Evolutionary conservation across 2,888 invertebrate species (phyloP).

Genomic region (Pyrrhosoma nymphula): DNA sequence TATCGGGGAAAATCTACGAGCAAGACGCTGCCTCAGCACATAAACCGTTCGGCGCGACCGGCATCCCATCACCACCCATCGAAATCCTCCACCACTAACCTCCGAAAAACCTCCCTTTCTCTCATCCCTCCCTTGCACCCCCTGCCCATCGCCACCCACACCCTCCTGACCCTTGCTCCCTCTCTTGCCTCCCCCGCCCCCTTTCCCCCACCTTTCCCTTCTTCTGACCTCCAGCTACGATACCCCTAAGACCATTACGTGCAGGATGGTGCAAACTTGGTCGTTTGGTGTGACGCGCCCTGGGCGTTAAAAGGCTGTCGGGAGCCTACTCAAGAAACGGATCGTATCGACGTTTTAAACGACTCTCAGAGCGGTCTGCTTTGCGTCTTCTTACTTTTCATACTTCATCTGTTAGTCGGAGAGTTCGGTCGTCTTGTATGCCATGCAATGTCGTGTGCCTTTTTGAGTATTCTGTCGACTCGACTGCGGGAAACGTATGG

Average conservation of each 20-base stretch:
- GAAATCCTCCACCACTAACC: too few relatives aligned
- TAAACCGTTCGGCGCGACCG: neutral
- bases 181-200: neutral
- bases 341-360: neutral
- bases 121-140: too few relatives aligned
- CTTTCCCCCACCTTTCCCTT: neutral
- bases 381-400: neutral
- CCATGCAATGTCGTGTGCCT: neutral
- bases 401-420: neutral
- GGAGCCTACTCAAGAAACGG: neutral
- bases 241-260: neutral
- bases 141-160: too few relatives aligned
- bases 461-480: neutral
- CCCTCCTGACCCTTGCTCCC: neutral
- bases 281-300: constrained; percentile 13
- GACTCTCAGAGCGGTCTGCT: neutral
- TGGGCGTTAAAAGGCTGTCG: neutral
- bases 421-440: neutral
- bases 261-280: neutral
- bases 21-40: neutral
- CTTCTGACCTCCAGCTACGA: too few relatives aligned
- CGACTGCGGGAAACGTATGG: neutral
- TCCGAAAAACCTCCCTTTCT: too few relatives aligned
- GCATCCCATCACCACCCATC: neutral
- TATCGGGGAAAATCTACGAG: neutral